Base-by-base conservation (phyloP, 2,888 invertebrate species). In the Drosophila meridionalis region DNA sequence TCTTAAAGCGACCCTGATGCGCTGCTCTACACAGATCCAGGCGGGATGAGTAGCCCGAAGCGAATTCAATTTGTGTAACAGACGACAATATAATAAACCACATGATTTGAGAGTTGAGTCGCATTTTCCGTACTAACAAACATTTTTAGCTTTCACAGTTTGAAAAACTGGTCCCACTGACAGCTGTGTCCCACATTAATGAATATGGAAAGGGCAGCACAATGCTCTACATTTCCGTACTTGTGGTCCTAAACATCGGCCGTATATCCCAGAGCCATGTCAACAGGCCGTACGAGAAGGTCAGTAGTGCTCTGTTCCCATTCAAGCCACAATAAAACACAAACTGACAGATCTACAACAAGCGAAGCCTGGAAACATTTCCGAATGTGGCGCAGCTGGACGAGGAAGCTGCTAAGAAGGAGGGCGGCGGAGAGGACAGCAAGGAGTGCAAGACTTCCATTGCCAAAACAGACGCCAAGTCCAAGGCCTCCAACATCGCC, bases 401-500 rank as follows among this genome's bases (percentile, higher is more conserved):
- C 28, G 45, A 26, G 3, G 47, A 28, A 12, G 3, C 28, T 6
- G 9, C 9, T 26, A 69, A 50, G 8, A 60, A 60, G 6, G 57
- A 57, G 4, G 69, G 36, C 1, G 47, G 32, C n/a, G 34, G 38
- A n/a, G 20, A 2, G 1, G 28, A 4, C 12, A 7, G 28, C 2
- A 61, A 64, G 6, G 32, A 11, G 3, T 57, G 38, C 11, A 34
- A 47, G 5, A 38, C 7, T 8, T 7, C 36, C 3, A 1, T 79
- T 12, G 45, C 11, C 12, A 66, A 61, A 0, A 56, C 61, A 1
- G 82, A 78, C 71, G 79, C 76, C 36, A 93, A 90, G 71, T 78
- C 94, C 84, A 95, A 95, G 82, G 95, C 95, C 0, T 94, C 95
- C 0, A 95, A 94, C 86, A 96, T 96, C 83, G 96, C 96, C 0